Evolutionary conservation across 92 coral and sea anemone genomes (phyloP), one percentile per base, ranked within the genome.

Genomic region (Palythoa grandis): DNA sequence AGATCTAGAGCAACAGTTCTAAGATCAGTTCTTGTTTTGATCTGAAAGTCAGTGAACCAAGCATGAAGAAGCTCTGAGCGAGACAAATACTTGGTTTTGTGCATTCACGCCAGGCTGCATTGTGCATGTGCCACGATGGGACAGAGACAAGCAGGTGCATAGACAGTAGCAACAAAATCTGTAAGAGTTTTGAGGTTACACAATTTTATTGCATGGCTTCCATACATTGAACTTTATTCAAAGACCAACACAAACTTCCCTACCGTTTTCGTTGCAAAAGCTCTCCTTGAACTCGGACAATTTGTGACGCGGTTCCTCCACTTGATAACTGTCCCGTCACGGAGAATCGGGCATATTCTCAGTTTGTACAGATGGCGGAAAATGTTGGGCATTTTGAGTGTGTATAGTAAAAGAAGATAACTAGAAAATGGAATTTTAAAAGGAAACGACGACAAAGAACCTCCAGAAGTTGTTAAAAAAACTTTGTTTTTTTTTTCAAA

Each of bases 251-350:
- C 20, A 23, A 86, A 66, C 17, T 43, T 67, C 11, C 39, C 8
- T 48, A 89, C 92, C 92, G 87, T 89, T 43, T 65, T 79, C 8
- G 84, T 89, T 22, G 90, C 89, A 61, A 79, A 73, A 19, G 72
- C 29, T 80, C 89, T 73, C 48, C 63, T 74, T 35, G 71, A 63
- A 35, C 35, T 48, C 2, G 17, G 20, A 50, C 61, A 52, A 75
- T 72, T 79, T 69, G 74, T 43, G 47, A 25, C 43, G 15, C 47
- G 47, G 76, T 22, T n/a, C n/a, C 14, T 65, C 43, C 85, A 40
- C 57, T 37, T 63, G 4, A 60, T 4, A 38, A 66, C 71, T 17
- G 71, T 16, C 53, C 83, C 56, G 16, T 79, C 58, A 67, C 72
- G 14, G 5, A 22, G 48, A 37, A 63, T 13, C 8, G 20, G 48